Percentiles rank a stretch among this genome's conserved stretches.
These are phyloP conservation scores for Potamarius usumacintae DNA, from an alignment of 2,113 vertebrate species.

Conservation along the genomic window DNA sequence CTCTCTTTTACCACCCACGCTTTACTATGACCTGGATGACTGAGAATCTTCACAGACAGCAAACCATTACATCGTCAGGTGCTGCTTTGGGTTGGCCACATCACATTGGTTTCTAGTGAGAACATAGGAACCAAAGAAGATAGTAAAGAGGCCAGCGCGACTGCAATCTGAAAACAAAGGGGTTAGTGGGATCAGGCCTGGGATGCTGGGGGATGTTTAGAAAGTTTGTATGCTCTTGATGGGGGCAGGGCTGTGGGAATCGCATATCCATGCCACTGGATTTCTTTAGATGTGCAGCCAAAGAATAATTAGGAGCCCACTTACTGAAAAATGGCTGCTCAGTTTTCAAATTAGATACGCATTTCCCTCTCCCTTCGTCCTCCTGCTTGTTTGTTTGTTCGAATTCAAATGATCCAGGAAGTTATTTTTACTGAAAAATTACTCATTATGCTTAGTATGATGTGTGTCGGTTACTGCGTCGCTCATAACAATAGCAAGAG, in stretches of 20 bases:
- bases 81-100: constrained; percentile 9
- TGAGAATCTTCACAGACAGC: neutral
- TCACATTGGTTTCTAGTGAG: constrained; percentile 54
- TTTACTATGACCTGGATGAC: no score
- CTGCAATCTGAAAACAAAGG: constrained; percentile 73
- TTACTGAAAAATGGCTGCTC: constrained; percentile 66
- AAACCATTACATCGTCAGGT: constrained; percentile 18
- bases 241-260: constrained; percentile 75
- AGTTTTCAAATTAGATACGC: constrained; percentile 64
- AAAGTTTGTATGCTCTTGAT: constrained; percentile 53
- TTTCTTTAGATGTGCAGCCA: constrained; percentile 72
- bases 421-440: neutral
- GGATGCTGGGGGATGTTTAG: constrained; percentile 54
- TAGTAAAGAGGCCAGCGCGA: constrained; percentile 69
- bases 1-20: no score
- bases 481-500: neutral
- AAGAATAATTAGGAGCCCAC: constrained; percentile 74
- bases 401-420: constrained; percentile 37
- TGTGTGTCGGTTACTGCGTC: neutral
- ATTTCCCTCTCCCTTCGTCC: constrained; percentile 33
- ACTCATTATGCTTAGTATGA: neutral
- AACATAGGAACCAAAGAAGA: constrained; percentile 67
- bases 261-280: constrained; percentile 72
- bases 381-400: constrained; percentile 41
- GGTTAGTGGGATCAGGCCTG: constrained; percentile 68